Percentiles rank a stretch among this genome's conserved stretches.
These are phyloP conservation scores for Chlorodrepanis virens DNA, from an alignment of 2,113 vertebrate species.

Conservation along the genomic window DNA sequence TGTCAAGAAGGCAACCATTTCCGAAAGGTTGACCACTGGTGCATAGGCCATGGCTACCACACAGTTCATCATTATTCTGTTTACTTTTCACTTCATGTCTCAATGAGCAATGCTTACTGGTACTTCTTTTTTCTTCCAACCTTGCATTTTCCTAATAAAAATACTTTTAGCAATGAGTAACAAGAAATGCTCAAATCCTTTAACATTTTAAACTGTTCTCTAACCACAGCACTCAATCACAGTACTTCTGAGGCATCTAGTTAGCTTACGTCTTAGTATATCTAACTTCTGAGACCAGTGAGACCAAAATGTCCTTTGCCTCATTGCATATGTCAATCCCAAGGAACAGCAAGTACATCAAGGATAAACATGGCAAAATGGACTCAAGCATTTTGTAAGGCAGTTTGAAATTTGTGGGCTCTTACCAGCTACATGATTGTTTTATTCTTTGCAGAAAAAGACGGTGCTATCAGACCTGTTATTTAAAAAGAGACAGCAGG, in stretches of 20 bases:
- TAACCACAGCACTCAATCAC: neutral
- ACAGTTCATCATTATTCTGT: neutral
- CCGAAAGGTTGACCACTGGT: neutral
- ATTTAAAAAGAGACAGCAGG: neutral
- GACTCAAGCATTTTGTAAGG: neutral
- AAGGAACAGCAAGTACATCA: neutral
- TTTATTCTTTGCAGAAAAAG: neutral
- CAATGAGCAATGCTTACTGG: neutral
- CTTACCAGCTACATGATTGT: neutral
- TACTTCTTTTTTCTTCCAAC: neutral
- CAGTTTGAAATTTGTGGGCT: neutral
- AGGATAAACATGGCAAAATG: neutral
- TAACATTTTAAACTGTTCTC: neutral
- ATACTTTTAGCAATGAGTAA: neutral
- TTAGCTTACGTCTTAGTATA: neutral
- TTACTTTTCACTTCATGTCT: neutral
- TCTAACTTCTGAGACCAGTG: neutral
- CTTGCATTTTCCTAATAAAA: neutral
- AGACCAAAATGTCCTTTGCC: neutral
- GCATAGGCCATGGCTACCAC: neutral
- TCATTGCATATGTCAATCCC: accelerated
- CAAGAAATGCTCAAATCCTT: neutral
- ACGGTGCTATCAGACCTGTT: neutral
- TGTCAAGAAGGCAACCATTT: neutral
- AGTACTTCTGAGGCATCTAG: neutral